Evolutionary conservation across 2,797 vertebrate species (phyloP).

Genomic region (Glyptemys insculpta): DNA sequence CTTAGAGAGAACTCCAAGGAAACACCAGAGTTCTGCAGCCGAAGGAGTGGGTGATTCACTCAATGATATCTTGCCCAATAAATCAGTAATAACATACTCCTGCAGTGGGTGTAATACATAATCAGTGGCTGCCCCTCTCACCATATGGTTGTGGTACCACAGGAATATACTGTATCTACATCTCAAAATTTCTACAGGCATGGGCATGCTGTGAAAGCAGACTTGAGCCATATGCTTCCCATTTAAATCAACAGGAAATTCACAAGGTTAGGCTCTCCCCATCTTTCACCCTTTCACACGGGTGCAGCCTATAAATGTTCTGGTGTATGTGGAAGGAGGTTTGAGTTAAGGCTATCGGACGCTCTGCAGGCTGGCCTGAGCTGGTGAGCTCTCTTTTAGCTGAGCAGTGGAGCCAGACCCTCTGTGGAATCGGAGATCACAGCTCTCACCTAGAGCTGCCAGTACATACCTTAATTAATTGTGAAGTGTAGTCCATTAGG

Average conservation of each 20-base stretch:
- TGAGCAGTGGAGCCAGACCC: not conserved
- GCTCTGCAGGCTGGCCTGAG: not conserved
- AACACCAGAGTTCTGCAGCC: accelerated
- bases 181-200: not conserved
- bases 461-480: not conserved
- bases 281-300: not conserved
- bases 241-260: not conserved
- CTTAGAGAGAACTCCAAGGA: slow-evolving; percentile 8
- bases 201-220: not conserved
- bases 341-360: not conserved
- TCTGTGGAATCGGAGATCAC: not conserved
- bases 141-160: not conserved
- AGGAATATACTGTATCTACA: not conserved
- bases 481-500: not conserved
- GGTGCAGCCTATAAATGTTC: slow-evolving; percentile 14
- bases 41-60: not conserved
- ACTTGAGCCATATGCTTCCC: accelerated
- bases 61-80: not conserved
- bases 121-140: not conserved
- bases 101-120: not conserved
- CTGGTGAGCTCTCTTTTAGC: slow-evolving; percentile 31
- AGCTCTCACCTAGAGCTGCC: not conserved
- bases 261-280: not conserved
- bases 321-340: not conserved
- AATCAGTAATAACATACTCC: not conserved